Base-by-base conservation (phyloP, 2,888 invertebrate genomes). In the Glaucopsyche alexis region DNA sequence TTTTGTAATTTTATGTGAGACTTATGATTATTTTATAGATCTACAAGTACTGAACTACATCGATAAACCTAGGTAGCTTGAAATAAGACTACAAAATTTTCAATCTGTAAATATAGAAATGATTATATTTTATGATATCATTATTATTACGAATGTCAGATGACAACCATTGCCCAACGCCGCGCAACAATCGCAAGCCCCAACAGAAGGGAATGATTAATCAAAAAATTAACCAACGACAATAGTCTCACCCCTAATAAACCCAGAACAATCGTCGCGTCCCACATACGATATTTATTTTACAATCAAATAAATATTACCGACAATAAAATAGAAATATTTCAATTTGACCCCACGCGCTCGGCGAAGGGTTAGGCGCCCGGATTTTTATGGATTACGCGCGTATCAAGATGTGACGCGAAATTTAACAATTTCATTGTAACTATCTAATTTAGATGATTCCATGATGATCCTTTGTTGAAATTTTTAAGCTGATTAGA, bases 271-370 rank as follows among this genome's bases (percentile, higher is more conserved):
- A 92, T 89, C 87, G 83, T 83, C 83, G 86, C 89, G 87, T 88
- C 91, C 91, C 92, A 91, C 91, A 91, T 88, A 83, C 84, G 85
- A 84, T 91, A 89, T 91, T 92, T 91, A 92, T 92, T 91, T 89
- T 87, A 91, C 92, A 92, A 93, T 93, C 92, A 91, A 91, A 93
- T 92, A 92, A 93, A 92, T 93, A 93, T 93, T 91, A 92, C 89
- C 86, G 82, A 90, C 86, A 89, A 91, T 93, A 91, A 92, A 93
- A 92, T 88, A 86, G 84, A 89, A 92, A 92, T 93, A 93, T 93
- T 91, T 93, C 93, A 92, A 90, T 91, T 91, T 90, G 88, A 89
- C 88, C 85, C 84, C 78, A 87, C 91, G 85, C 88, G 88, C 87
- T 81, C 85, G 77, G 82, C 81, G 80, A 91, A 91, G 91, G 93